Evolutionary conservation across 2,888 invertebrate species (phyloP).

Genomic region (Amphimallon solstitiale): DNA sequence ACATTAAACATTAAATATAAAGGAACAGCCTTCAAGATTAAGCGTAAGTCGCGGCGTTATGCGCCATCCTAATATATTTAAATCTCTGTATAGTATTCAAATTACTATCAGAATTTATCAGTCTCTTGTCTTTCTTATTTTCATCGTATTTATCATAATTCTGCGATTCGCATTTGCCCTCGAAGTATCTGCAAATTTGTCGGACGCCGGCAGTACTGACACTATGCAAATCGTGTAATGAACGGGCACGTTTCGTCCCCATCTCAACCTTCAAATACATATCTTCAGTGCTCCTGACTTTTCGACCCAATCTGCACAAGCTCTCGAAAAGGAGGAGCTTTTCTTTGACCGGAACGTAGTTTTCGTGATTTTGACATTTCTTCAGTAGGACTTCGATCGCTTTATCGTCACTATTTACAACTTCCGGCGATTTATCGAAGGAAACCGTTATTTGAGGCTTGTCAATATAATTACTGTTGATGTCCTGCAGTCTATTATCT

Average conservation of each 20-base stretch:
- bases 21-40: constrained; percentile 1
- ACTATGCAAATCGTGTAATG: constrained; percentile 71
- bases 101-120: constrained; percentile 51
- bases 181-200: constrained; percentile 78
- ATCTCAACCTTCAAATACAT: constrained; percentile 63
- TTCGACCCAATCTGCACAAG: constrained; percentile 70
- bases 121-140: constrained; percentile 43
- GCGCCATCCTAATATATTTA: neutral
- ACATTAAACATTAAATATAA: neutral
- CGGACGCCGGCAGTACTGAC: constrained; percentile 67
- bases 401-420: constrained; percentile 10
- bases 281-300: constrained; percentile 74
- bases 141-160: constrained; percentile 23
- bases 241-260: constrained; percentile 70
- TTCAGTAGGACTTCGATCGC: constrained; percentile 65
- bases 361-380: constrained; percentile 69
- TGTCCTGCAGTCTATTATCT: constrained; percentile 14
- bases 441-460: constrained; percentile 27
- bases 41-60: neutral
- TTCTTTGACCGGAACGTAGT: constrained; percentile 77
- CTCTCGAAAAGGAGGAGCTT: constrained; percentile 78
- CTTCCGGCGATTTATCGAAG: constrained; percentile 7
- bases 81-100: constrained; percentile 32
- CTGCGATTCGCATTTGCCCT: constrained; percentile 61
- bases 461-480: constrained; percentile 42